These are phyloP conservation scores for Grus americana DNA, from an alignment of 2,113 vertebrate genomes.

Conservation along the genomic window DNA sequence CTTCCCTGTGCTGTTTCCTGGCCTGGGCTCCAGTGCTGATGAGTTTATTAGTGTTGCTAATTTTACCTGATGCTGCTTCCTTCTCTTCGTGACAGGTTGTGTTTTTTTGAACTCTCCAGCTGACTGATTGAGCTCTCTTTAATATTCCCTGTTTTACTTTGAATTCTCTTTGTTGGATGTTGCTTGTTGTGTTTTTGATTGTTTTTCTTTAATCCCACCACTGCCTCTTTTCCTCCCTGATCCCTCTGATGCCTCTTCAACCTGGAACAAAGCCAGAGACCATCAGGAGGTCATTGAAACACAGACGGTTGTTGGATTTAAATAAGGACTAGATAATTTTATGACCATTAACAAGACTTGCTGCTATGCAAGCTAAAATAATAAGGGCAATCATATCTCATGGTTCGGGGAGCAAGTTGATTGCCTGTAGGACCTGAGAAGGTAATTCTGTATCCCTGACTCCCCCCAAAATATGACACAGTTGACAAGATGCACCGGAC, in stretches of 20 bases:
- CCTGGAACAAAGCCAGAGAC: conserved; percentile 58
- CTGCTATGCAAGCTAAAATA: conserved; percentile 60
- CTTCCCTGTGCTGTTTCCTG: not conserved
- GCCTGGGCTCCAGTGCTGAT: not conserved
- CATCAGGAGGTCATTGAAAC: conserved; percentile 57
- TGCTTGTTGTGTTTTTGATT: not conserved
- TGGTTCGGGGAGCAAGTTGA: conserved; percentile 58
- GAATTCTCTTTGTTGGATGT: conserved; percentile 38
- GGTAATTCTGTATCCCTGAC: not conserved
- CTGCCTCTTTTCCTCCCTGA: not conserved
- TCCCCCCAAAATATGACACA: not conserved
- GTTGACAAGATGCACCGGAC: not conserved
- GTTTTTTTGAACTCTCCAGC: conserved; percentile 41
- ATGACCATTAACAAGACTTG: conserved; percentile 59
- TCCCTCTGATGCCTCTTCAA: not conserved
- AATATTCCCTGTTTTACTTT: not conserved
- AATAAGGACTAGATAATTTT: conserved; percentile 68
- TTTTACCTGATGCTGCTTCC: conserved; percentile 53
- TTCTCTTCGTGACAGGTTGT: conserved; percentile 16
- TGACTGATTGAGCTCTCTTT: conserved; percentile 57
- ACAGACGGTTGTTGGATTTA: conserved; percentile 62
- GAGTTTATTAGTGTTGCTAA: conserved; percentile 60
- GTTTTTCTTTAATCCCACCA: conserved; percentile 1
- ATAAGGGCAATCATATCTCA: conserved; percentile 60
- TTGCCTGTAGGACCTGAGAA: conserved; percentile 38